These are phyloP conservation scores for Porites rus DNA, from an alignment of 92 coral and sea anemone genomes.

Conservation along the genomic window DNA sequence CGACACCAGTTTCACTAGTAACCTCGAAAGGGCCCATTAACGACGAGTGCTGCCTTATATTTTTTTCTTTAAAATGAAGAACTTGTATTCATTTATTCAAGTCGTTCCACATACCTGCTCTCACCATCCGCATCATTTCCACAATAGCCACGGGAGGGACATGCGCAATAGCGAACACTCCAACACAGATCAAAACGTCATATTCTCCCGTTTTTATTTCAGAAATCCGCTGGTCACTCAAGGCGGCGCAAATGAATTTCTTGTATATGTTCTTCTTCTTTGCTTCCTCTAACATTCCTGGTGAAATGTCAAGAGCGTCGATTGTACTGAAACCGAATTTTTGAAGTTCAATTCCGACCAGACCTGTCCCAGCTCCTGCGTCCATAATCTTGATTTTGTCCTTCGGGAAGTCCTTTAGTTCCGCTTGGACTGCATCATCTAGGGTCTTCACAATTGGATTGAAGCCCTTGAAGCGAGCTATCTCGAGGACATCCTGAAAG, in stretches of 20 bases:
- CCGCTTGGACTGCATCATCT: neutral
- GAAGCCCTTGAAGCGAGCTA: neutral
- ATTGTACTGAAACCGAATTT: conserved; percentile 23
- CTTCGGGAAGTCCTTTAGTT: neutral
- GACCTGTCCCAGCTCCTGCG: conserved; percentile 11
- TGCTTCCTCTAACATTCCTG: conserved; percentile 29
- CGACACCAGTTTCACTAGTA: too few relatives aligned
- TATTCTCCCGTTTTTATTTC: conserved; percentile 21
- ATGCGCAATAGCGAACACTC: conserved; percentile 17
- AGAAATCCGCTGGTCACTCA: neutral
- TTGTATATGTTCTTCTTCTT: conserved; percentile 20
- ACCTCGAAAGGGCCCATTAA: too few relatives aligned
- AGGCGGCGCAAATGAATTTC: conserved; percentile 24
- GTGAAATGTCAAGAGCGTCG: conserved; percentile 37
- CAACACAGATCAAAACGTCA: conserved; percentile 20
- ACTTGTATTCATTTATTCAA: neutral
- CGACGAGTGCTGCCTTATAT: too few relatives aligned
- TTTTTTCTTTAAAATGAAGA: too few relatives aligned
- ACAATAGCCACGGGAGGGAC: conserved; percentile 5
- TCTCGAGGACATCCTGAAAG: neutral
- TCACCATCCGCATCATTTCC: conserved; percentile 21
- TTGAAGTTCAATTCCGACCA: conserved; percentile 10
- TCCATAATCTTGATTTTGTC: neutral
- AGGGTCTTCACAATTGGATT: neutral
- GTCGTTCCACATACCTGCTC: conserved; percentile 3